Percentiles rank a stretch among this genome's conserved stretches.
These are phyloP conservation scores for Sinella curviseta DNA, from an alignment of 1,140 invertebrate genomes.

Conservation along the genomic window DNA sequence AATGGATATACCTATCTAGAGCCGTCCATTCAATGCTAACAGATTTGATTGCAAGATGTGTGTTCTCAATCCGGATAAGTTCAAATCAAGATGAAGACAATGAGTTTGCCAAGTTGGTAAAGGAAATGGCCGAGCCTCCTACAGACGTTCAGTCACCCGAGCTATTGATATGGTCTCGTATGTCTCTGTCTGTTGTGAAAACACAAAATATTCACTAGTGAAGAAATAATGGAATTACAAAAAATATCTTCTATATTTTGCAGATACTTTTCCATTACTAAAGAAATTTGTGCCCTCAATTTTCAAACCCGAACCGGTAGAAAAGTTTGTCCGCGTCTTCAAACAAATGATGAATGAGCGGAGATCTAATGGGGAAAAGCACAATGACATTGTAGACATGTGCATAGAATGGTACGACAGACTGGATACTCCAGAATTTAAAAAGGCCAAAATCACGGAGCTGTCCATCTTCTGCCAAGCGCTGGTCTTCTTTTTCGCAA, in stretches of 20 bases:
- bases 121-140: background rate
- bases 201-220: too few species aligned
- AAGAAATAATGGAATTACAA: too few species aligned
- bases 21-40: constrained; percentile 7
- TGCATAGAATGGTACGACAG: constrained; percentile 14
- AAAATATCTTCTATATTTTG: background rate
- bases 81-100: background rate
- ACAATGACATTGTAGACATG: constrained; percentile 29
- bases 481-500: constrained; percentile 25
- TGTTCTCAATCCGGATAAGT: constrained; percentile 10
- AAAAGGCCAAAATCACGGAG: constrained; percentile 4
- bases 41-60: constrained; percentile 10
- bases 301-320: background rate
- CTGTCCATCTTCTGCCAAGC: constrained; percentile 11
- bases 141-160: background rate
- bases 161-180: background rate
- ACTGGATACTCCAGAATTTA: constrained; percentile 29
- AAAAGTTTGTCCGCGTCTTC: background rate
- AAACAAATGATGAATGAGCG: background rate
- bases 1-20: background rate
- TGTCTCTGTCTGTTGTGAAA: too few species aligned
- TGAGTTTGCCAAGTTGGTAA: background rate
- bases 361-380: background rate
- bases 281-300: background rate
- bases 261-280: constrained; percentile 13